These are phyloP conservation scores for Cherax quadricarinatus DNA, from an alignment of 1,140 invertebrate species.

Conservation along the genomic window DNA sequence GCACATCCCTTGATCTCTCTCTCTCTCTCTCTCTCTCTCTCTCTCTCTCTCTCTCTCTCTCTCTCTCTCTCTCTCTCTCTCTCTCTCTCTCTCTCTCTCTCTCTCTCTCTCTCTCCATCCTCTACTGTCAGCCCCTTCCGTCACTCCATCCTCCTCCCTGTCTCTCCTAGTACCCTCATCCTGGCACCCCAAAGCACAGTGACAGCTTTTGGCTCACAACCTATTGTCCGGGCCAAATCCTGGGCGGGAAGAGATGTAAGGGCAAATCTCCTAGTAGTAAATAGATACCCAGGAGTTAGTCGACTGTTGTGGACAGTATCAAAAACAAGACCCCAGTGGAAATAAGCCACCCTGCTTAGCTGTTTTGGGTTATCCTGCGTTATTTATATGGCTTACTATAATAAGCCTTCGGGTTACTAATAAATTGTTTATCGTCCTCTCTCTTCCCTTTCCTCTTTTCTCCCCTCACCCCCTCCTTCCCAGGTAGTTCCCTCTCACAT, in stretches of 20 bases:
- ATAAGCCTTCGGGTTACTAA: too few relatives aligned
- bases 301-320: too few relatives aligned
- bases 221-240: too few relatives aligned
- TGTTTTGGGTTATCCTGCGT: too few relatives aligned
- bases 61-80: constrained; percentile 27
- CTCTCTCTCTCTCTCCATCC: neutral
- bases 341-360: neutral
- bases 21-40: constrained; percentile 3
- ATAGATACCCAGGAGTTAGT: too few relatives aligned
- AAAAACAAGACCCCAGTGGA: too few relatives aligned
- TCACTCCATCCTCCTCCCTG: neutral
- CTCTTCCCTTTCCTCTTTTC: neutral
- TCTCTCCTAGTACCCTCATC: neutral
- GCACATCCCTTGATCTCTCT: neutral
- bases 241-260: too few relatives aligned
- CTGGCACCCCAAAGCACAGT: too few relatives aligned
- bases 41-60: constrained; percentile 27
- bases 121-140: neutral
- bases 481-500: neutral
- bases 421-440: neutral
- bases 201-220: too few relatives aligned
- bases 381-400: too few relatives aligned
- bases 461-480: neutral
- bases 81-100: constrained; percentile 33
- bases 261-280: too few relatives aligned